These are phyloP conservation scores for Melieria omissa DNA, from an alignment of 2,888 invertebrate species.

Conservation along the genomic window DNA sequence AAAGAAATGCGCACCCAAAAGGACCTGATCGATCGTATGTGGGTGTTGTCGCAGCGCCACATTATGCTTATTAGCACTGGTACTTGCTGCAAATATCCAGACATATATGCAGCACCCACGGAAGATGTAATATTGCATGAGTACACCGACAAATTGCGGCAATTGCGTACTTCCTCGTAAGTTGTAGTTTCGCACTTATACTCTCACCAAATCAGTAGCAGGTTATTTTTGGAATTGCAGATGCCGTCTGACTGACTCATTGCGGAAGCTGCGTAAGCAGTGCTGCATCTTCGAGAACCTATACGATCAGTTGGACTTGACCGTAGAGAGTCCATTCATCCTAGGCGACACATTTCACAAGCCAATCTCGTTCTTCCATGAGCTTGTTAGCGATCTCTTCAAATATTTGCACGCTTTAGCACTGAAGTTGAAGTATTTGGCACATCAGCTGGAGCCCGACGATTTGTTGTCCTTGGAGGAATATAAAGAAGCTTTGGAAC, in stretches of 20 bases:
- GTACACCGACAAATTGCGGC: slow-evolving; percentile 54
- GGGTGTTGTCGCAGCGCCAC: slow-evolving; percentile 60
- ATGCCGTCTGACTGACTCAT: slow-evolving; percentile 43
- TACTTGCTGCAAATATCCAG: slow-evolving; percentile 53
- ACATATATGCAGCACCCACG: slow-evolving; percentile 54
- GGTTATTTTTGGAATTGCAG: slow-evolving; percentile 23
- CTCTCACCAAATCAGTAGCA: not conserved
- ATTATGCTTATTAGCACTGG: slow-evolving; percentile 53
- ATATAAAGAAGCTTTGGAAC: slow-evolving; percentile 50
- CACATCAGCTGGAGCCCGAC: slow-evolving; percentile 57
- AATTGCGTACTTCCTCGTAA: slow-evolving; percentile 53
- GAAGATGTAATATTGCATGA: slow-evolving; percentile 57
- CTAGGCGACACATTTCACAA: slow-evolving; percentile 55
- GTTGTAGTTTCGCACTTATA: slow-evolving; percentile 2
- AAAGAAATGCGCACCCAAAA: slow-evolving; percentile 53
- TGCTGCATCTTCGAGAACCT: slow-evolving; percentile 49
- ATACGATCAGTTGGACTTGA: slow-evolving; percentile 51
- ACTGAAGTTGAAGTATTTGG: slow-evolving; percentile 52
- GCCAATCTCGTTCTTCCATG: slow-evolving; percentile 51
- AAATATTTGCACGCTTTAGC: slow-evolving; percentile 54
- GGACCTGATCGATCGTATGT: slow-evolving; percentile 53
- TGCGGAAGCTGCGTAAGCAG: slow-evolving; percentile 43
- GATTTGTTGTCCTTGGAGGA: slow-evolving; percentile 53
- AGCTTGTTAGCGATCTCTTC: slow-evolving; percentile 54
- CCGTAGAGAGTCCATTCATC: slow-evolving; percentile 50